phyloP scores from a whole-genome alignment of 2,797 vertebrate genomes.

The Orientallactaga sibirica region DNA sequence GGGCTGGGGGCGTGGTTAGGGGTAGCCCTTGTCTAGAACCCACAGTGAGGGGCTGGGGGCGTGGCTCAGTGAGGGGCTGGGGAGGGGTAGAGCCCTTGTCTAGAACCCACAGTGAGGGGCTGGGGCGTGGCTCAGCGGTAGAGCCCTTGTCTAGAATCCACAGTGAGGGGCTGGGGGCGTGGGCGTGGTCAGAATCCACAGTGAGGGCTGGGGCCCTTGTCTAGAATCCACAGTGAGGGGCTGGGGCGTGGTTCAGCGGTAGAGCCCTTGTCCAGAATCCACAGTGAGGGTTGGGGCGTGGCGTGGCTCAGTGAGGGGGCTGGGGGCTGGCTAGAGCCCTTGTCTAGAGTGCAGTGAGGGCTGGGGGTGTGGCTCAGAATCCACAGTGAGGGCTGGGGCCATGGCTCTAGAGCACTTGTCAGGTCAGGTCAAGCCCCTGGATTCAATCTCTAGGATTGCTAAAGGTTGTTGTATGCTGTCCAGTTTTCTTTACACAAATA shows the following conservation, averaged over 20 bases:
- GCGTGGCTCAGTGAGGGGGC: neutral
- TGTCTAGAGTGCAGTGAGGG: neutral
- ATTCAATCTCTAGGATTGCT: neutral
- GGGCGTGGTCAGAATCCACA: too few relatives aligned
- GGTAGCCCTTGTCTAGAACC: too few relatives aligned
- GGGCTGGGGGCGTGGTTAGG: too few relatives aligned
- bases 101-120: neutral
- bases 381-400: too few relatives aligned
- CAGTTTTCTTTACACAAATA: slow-evolving; percentile 1
- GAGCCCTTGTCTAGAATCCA: neutral
- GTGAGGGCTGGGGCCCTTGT: too few relatives aligned
- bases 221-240: too few relatives aligned
- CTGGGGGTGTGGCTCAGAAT: neutral
- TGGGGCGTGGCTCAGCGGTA: neutral
- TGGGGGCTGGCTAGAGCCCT: neutral
- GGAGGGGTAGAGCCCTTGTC: too few relatives aligned
- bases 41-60: too few relatives aligned
- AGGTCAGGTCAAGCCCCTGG: neutral
- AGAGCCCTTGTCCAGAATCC: neutral
- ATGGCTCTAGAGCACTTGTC: too few relatives aligned
- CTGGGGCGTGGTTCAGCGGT: neutral
- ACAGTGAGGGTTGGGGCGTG: neutral
- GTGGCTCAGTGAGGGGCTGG: too few relatives aligned
- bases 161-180: neutral
- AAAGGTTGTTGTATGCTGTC: neutral